Conservation (phyloP, 2,113 vertebrate species). For the Morone saxatilis region DNA sequence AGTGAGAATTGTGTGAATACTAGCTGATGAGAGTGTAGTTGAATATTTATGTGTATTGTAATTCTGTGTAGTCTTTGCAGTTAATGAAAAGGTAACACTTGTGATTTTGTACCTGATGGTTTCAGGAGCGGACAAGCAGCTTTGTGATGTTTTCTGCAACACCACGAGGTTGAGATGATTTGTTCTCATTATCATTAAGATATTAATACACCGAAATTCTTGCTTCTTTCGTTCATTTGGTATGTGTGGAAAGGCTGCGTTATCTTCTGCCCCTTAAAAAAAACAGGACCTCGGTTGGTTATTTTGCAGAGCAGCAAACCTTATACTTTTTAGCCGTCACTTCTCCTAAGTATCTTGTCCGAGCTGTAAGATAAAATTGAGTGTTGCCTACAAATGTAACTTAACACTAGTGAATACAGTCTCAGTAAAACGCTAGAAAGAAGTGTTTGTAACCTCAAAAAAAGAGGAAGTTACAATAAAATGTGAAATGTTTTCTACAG, state of each 20-base stretch:
- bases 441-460: constrained; percentile 1
- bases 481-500: constrained; percentile 32
- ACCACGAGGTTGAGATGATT: neutral
- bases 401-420: neutral
- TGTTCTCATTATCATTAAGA: constrained; percentile 10
- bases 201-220: neutral
- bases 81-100: constrained; percentile 56
- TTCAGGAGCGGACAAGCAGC: neutral
- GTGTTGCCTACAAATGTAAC: neutral
- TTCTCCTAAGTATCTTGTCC: neutral
- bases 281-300: neutral
- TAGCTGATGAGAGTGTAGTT: constrained; percentile 46
- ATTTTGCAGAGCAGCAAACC: neutral
- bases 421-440: neutral
- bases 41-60: constrained; percentile 54
- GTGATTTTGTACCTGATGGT: constrained; percentile 58
- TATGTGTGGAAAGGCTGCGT: neutral
- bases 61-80: constrained; percentile 57
- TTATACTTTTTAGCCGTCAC: neutral
- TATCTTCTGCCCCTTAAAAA: neutral
- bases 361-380: neutral
- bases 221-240: neutral
- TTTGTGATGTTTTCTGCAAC: constrained; percentile 5
- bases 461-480: constrained; percentile 42
- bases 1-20: constrained; percentile 44